Evolutionary conservation across 2,797 vertebrate species (phyloP), one percentile per base, ranked within the genome.

Genomic region (Cirrhinus molitorella): DNA sequence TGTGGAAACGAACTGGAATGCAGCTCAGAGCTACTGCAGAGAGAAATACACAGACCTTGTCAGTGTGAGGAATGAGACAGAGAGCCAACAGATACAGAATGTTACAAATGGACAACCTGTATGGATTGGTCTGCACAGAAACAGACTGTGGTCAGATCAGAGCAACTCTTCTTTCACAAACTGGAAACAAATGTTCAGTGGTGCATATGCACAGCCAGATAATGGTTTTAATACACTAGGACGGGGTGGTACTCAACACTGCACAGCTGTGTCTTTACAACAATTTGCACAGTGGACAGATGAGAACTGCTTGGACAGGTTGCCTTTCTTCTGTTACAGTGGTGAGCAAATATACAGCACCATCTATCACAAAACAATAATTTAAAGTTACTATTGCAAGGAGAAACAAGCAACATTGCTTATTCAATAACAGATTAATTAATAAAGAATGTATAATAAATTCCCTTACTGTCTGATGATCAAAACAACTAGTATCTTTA

Each of bases 1-100:
- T 3, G 8, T 0, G 2, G 3, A 1, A 1, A 86, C 55, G 85
- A 89, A 59, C 40, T 93, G 91, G 90, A 10, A 34, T 66, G 86
- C 82, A 1, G 85, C 85, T 45, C 81, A 80, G 76, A 86, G 13
- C 34, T 19, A 49, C 81, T 83, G 82, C 65, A 34, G 31, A 34
- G 31, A 34, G 4, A 34, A 34, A 34, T 34, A 34, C 4, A 34
- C 31, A 34, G 31, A 34, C 31, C 31, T 34, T 2, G 31, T 4
- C 31, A 34, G 31, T 34, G 31, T 34, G 31, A 34, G 31, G 31
- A 34, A 34, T 34, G 31, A 34, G 31, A 34, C 31, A 34, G 31
- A 34, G 31, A 34, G 31, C 4, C 31, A 34, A 34, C 31, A 34
- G 31, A 34, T 34, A 34, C 65, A 72, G 17, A 67, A n/a, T 5